Evolutionary conservation across 2,113 vertebrate species (phyloP).

Genomic region (Tonatia bakeri): DNA sequence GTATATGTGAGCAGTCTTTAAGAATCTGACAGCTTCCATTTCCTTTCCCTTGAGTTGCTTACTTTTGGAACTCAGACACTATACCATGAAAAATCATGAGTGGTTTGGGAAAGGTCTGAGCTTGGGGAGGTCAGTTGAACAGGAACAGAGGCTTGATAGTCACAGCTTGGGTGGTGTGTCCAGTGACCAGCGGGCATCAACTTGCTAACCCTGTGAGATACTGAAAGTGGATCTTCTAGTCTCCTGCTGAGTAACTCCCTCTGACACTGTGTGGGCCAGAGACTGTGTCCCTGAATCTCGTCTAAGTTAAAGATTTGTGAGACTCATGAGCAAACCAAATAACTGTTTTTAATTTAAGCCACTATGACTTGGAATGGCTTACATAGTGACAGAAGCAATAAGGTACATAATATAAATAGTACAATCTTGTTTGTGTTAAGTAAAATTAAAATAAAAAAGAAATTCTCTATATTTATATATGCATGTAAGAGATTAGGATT

Average conservation of each 20-base stretch:
- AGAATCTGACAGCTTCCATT: not conserved
- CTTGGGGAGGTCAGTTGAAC: not conserved
- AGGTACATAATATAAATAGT: not conserved
- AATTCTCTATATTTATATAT: not conserved
- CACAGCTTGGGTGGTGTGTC: not conserved
- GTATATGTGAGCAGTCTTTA: not conserved
- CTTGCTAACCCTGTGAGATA: not conserved
- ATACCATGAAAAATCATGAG: not conserved
- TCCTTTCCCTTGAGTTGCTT: not conserved
- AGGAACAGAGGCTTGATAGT: not conserved
- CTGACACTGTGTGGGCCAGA: not conserved
- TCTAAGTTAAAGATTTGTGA: not conserved
- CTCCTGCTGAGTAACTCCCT: not conserved
- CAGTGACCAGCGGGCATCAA: not conserved
- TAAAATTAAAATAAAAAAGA: not conserved
- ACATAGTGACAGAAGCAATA: not conserved
- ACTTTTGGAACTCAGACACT: not conserved
- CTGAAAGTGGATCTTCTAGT: not conserved
- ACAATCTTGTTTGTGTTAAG: not conserved
- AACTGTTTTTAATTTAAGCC: not conserved
- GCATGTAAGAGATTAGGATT: not conserved
- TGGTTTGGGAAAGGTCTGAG: not conserved
- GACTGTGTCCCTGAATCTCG: not conserved
- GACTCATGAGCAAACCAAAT: not conserved
- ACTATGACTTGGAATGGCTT: not conserved